Base-by-base conservation (phyloP, 2,113 vertebrate species). In the Oryzias celebensis region DNA sequence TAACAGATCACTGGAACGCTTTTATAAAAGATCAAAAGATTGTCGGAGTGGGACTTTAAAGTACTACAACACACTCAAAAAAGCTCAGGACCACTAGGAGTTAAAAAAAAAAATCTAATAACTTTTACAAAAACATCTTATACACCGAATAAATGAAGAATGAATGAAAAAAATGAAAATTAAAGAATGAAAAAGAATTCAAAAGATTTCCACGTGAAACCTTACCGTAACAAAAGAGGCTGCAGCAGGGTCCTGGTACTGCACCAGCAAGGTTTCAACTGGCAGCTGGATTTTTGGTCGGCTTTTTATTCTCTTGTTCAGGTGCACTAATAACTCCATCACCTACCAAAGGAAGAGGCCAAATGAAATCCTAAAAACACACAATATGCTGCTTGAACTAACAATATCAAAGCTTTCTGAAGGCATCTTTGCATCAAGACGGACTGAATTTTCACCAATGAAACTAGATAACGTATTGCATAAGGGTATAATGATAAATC, bases 301-400 rank as follows among this genome's bases (percentile, higher is more conserved):
- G 83, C 97, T 99, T 90, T 99, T 99, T 73, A 99, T 98, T 62
- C 97, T 93, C 70, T 99, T 99, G 85, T 99, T 99, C 68, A 99
- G 64, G 70, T 99, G 97, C 71, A 99, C 97, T 77, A 99, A 87
- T 57, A 99, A 78, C 73, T 99, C 97, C 97, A 99, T 99, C 13
- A 99, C 97, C 97, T 99, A 74, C 22, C n/a, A 28, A 28, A 42
- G 2, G 13, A 24, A 4, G 18, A 42, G 52, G 59, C 6, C 57
- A 43, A 10, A 20, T 8, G 46, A 20, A 48, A 48, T 36, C 46
- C n/a, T 20, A 48, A 18, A 8, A 7, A 45, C 28, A 24, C 47
- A 81, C 8, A 12, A 49, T 56, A 2, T 22, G 20, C 45, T 14
- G 18, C 5, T 18, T 36, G 7, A 20, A 16, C 55, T 17, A 22